phyloP scores from a whole-genome alignment of 2,888 invertebrate species.

The Kuschelorhynchus macadamiae region DNA sequence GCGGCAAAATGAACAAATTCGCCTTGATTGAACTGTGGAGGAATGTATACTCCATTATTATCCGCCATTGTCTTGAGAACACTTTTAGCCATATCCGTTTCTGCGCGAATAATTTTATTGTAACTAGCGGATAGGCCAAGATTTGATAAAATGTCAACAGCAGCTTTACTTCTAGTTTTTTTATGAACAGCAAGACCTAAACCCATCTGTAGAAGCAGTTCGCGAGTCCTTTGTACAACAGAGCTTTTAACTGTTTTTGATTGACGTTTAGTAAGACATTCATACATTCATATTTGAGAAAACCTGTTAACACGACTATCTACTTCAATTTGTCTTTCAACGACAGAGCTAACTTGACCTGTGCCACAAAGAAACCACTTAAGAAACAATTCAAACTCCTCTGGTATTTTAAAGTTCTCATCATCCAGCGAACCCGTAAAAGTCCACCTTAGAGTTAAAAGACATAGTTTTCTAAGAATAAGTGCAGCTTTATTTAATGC shows the following conservation, averaged over 20 bases:
- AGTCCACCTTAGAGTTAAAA: neutral
- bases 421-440: neutral
- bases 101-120: neutral
- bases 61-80: neutral
- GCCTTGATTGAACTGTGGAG: neutral
- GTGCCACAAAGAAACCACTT: neutral
- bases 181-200: constrained; percentile 2
- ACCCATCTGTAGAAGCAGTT: neutral
- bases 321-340: neutral
- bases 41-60: constrained; percentile 1
- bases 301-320: neutral
- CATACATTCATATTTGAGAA: neutral
- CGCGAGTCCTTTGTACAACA: neutral
- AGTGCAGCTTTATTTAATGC: neutral
- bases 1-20: constrained; percentile 1
- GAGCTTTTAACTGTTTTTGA: neutral
- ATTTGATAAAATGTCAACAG: constrained; percentile 2
- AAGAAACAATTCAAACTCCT: neutral
- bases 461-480: neutral
- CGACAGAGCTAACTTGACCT: neutral
- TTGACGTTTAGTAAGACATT: constrained; percentile 1
- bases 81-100: constrained; percentile 4
- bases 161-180: neutral
- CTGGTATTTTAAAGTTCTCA: neutral
- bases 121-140: neutral